Evolutionary conservation across 2,888 invertebrate genomes (phyloP), one percentile per base, ranked within the genome.

Genomic region (Autographa gamma): DNA sequence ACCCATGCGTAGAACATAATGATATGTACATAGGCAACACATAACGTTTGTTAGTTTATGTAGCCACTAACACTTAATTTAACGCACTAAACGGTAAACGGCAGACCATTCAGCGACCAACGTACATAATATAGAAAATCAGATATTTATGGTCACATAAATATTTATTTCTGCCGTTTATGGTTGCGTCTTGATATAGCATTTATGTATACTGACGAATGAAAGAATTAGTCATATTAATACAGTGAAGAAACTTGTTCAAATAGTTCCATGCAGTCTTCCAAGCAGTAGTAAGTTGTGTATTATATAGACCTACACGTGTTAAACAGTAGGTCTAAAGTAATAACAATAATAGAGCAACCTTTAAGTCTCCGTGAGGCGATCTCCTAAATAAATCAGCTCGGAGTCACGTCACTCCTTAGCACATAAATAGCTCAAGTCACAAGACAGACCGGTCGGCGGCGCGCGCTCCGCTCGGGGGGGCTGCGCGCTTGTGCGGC

Each of bases 361-460:
- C 85, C 82, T 87, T 87, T 86, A 83, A 83, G 83, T 83, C 80
- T 84, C 81, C 71, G 71, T 86, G 86, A 87, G 85, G 82, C 81
- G 81, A 85, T 84, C 85, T 85, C 81, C 81, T 86, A 90, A 90
- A 92, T 92, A 93, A 92, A 91, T 90, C 87, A 90, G 86, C 85
- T 87, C 86, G 73, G 84, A 86, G 83, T 88, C 87, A 86, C 85
- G 86, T 88, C 88, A 89, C 83, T 82, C 77, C 76, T 81, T 81
- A 85, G 87, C 86, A 88, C 89, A 88, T 86, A 91, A 91, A 91
- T 91, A 92, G 91, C 90, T 86, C 90, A 85, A 94, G 93, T 94
- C 94, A 93, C 92, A 92, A 93, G 95, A 94, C 93, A 94, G 95
- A 94, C 94, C 90, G 85, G 87, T 88, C 88, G 93, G 91, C 90